Percentiles rank a stretch among this genome's conserved stretches.
These are phyloP conservation scores for Rhagoletis pomonella DNA, from an alignment of 1,140 invertebrate genomes.

Conservation along the genomic window DNA sequence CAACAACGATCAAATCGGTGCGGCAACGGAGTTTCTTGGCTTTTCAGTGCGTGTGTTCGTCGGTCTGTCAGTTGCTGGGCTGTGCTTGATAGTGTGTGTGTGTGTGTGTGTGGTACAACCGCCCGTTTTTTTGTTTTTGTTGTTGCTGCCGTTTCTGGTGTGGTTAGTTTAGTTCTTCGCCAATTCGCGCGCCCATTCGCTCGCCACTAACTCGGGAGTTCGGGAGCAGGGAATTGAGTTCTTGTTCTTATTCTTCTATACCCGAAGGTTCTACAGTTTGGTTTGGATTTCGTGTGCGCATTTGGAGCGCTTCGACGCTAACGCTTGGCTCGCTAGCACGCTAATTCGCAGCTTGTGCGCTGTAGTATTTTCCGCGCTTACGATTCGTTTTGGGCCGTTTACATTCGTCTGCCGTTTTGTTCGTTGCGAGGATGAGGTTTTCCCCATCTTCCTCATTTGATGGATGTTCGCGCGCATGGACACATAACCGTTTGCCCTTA, in stretches of 20 bases:
- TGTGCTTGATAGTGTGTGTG: background rate
- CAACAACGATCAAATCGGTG: background rate
- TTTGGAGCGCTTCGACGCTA: conserved; percentile 73
- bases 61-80: no score
- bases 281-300: conserved; percentile 72
- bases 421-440: background rate
- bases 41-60: background rate
- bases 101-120: background rate
- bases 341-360: conserved; percentile 62
- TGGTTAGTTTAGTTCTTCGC: conserved; percentile 48
- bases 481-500: background rate
- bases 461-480: background rate
- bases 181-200: conserved; percentile 37
- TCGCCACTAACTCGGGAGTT: conserved; percentile 26
- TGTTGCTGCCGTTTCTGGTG: conserved; percentile 61
- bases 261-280: conserved; percentile 68
- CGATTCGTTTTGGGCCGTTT: conserved; percentile 57
- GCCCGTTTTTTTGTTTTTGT: conserved; percentile 45
- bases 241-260: conserved; percentile 59
- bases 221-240: conserved; percentile 47
- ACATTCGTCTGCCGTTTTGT: background rate
- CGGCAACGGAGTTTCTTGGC: conserved; percentile 37
- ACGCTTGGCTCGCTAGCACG: conserved; percentile 68
- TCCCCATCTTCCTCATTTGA: background rate
- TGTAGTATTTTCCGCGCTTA: conserved; percentile 47